A percentile compares a stretch with the other conserved stretches of the same genome.
Conservation (phyloP, 2,797 vertebrate species). For the Phalanger gymnotis region DNA sequence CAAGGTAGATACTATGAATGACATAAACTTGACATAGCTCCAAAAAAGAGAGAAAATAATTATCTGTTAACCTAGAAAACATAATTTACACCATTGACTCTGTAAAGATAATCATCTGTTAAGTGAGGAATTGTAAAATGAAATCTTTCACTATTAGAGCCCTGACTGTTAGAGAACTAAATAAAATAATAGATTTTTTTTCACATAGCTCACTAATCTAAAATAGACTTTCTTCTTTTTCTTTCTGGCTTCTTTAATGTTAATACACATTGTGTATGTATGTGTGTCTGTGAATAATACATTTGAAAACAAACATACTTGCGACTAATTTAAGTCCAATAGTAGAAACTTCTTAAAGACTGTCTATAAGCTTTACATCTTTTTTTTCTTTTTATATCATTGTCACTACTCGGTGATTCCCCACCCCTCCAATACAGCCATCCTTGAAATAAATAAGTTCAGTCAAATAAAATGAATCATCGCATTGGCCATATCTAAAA, state of each 20-base stretch:
- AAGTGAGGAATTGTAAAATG: slow-evolving; percentile 32
- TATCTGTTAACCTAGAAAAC: slow-evolving; percentile 41
- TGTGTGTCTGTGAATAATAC: neutral
- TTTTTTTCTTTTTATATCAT: neutral
- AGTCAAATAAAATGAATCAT: too few relatives aligned
- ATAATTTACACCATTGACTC: slow-evolving; percentile 18
- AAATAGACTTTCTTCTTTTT: slow-evolving; percentile 56
- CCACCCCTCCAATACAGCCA: too few relatives aligned
- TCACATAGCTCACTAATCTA: neutral
- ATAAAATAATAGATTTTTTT: slow-evolving; percentile 5
- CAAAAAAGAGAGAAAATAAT: slow-evolving; percentile 49
- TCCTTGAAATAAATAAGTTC: too few relatives aligned
- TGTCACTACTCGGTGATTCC: too few relatives aligned
- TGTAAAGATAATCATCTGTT: slow-evolving; percentile 61
- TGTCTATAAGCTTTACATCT: neutral
- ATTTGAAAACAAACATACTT: slow-evolving; percentile 67
- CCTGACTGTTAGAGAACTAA: slow-evolving; percentile 56
- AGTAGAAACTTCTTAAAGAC: slow-evolving; percentile 59
- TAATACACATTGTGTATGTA: slow-evolving; percentile 39
- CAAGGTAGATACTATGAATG: neutral
- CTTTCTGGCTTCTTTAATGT: slow-evolving; percentile 60
- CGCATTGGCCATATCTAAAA: too few relatives aligned
- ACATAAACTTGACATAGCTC: neutral
- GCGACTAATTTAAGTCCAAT: slow-evolving; percentile 70
- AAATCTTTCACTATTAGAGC: slow-evolving; percentile 63